phyloP scores from a whole-genome alignment of 2,888 invertebrate species.

The Brassicogethes aeneus region DNA sequence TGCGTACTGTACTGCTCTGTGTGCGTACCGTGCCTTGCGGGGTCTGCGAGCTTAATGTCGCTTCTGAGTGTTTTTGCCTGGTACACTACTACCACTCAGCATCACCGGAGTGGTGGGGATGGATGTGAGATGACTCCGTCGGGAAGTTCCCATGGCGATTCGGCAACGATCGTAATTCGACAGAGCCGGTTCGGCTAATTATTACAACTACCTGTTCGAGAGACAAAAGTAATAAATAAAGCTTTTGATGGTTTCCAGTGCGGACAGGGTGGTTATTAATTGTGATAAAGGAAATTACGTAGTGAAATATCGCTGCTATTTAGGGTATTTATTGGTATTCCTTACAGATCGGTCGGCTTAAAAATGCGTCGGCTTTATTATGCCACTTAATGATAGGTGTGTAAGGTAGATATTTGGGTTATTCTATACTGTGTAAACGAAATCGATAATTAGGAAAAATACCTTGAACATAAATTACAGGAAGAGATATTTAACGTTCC shows the following conservation, averaged over 20 bases:
- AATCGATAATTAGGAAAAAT: too few species aligned
- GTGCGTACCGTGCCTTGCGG: neutral
- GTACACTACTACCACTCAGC: neutral
- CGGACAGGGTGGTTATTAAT: slow-evolving; percentile 1
- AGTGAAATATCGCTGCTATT: neutral
- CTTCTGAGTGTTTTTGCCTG: neutral
- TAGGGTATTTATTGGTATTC: neutral
- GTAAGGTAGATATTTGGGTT: too few species aligned
- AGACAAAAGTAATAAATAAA: slow-evolving; percentile 1
- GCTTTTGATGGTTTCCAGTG: neutral
- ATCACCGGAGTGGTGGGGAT: slow-evolving; percentile 1
- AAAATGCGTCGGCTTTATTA: neutral
- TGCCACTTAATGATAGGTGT: neutral
- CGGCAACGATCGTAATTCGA: neutral
- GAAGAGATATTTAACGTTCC: too few species aligned
- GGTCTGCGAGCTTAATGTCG: neutral
- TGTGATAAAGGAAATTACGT: neutral
- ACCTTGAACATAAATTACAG: too few species aligned
- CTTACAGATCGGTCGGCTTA: neutral
- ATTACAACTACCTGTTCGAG: slow-evolving; percentile 2
- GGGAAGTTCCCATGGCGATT: neutral
- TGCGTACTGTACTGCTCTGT: neutral
- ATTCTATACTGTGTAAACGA: too few species aligned
- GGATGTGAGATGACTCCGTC: neutral
- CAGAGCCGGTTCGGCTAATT: neutral